Base-by-base conservation (phyloP, 2,797 vertebrate species). In the Diglossa cyanea region DNA sequence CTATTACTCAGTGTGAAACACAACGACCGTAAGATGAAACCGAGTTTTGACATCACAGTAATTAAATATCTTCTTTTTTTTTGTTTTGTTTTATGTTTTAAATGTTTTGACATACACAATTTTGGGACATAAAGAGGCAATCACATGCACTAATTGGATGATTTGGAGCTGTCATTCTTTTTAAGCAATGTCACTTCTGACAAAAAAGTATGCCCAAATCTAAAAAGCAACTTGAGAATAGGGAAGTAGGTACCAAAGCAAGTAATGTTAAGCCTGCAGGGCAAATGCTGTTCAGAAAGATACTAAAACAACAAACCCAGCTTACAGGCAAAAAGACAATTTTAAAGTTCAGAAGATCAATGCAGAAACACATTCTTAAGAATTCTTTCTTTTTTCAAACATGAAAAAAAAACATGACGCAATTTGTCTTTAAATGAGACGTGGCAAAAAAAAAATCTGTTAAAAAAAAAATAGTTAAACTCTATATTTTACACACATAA, bases 1-100 rank as follows among this genome's bases (percentile, higher is more conserved):
- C 60, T 77, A 55, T 94, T 91, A 88, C 17, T 61, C 19, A 57
- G 13, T 45, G 19, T 78, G 67, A 96, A 86, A 73, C 35, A 77
- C 21, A 84, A 65, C 15, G 61, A 92, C 70, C 60, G 47, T 24
- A 70, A 92, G 93, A 77, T 65, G 78, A 93, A 82, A 54, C 39
- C 30, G 83, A 91, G 21, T 62, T 93, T 65, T 86, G 17, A 10
- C 50, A 71, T 39, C 39, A 77, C 7, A 78, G 39, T 35, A 85
- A 80, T 81, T 80, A 18, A 86, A 75, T 82, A 5, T 20, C 1
- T 20, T 54, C 3, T 19, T 44, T 74, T 75, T 48, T 47, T 4
- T 78, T 80, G 7, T 72, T 72, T 40, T 11, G 10, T 37, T 95
- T 71, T 57, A 57, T 55, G 10, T 39, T 92, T 68, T 93, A 93